Evolutionary conservation across 2,113 vertebrate genomes (phyloP).

Genomic region (Ptychochromis oligacanthus): DNA sequence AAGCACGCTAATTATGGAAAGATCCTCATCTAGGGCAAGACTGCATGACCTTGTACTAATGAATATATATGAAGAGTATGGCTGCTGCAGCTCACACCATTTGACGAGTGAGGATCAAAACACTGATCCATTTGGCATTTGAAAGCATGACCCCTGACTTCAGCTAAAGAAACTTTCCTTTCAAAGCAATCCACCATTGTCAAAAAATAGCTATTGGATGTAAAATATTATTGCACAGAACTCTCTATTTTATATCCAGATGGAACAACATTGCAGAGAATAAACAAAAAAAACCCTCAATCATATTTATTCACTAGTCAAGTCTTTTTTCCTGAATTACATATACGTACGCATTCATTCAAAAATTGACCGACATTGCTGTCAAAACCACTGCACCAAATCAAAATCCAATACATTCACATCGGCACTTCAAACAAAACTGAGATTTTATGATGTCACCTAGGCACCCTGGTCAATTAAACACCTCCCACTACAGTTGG

Average conservation of each 20-base stretch:
- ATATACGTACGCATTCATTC: conserved; percentile 28
- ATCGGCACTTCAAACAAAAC: conserved; percentile 70
- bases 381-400: conserved; percentile 59
- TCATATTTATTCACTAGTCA: neutral
- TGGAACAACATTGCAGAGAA: neutral
- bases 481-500: conserved; percentile 83
- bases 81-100: conserved; percentile 12
- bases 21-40: conserved; percentile 39
- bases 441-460: conserved; percentile 78
- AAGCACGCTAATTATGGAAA: conserved; percentile 62
- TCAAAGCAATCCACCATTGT: conserved; percentile 1
- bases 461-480: conserved; percentile 81
- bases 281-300: neutral
- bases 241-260: neutral
- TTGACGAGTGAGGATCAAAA: conserved; percentile 39
- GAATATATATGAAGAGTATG: conserved; percentile 57
- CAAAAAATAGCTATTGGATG: neutral
- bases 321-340: neutral
- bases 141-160: conserved; percentile 28
- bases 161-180: conserved; percentile 5
- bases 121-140: conserved; percentile 50
- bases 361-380: conserved; percentile 51
- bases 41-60: conserved; percentile 64
- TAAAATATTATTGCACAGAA: neutral
- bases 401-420: conserved; percentile 73